These are phyloP conservation scores for Cecropterus lyciades DNA, from an alignment of 1,140 invertebrate genomes.

Conservation along the genomic window DNA sequence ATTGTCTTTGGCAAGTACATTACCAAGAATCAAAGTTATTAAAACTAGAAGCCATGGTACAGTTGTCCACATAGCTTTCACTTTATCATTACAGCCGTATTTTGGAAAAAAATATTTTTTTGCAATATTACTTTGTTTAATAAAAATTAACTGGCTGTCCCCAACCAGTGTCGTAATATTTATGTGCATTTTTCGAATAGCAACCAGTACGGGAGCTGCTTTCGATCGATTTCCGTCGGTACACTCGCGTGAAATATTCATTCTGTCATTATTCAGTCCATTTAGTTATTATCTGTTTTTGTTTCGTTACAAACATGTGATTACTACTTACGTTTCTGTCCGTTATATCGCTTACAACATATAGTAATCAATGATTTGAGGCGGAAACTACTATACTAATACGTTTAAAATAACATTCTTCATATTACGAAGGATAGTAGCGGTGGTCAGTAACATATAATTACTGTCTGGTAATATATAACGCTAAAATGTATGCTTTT, in stretches of 20 bases:
- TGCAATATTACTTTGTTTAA: neutral
- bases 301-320: too few relatives aligned
- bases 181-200: neutral
- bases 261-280: too few relatives aligned
- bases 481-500: neutral
- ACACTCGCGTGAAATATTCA: conserved; percentile 1
- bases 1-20: neutral
- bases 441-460: too few relatives aligned
- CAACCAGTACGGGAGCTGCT: conserved; percentile 6
- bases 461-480: too few relatives aligned
- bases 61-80: conserved; percentile 1
- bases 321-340: too few relatives aligned
- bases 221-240: conserved; percentile 4
- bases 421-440: too few relatives aligned
- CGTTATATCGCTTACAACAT: too few relatives aligned
- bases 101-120: neutral
- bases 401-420: too few relatives aligned
- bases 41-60: conserved; percentile 6
- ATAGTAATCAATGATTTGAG: too few relatives aligned
- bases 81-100: conserved; percentile 9
- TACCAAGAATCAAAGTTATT: neutral
- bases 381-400: too few relatives aligned
- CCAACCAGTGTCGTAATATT: neutral
- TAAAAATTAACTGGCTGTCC: neutral
- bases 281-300: too few relatives aligned